phyloP scores from a whole-genome alignment of 2,888 invertebrate genomes.

The Spisula subtruncata region DNA sequence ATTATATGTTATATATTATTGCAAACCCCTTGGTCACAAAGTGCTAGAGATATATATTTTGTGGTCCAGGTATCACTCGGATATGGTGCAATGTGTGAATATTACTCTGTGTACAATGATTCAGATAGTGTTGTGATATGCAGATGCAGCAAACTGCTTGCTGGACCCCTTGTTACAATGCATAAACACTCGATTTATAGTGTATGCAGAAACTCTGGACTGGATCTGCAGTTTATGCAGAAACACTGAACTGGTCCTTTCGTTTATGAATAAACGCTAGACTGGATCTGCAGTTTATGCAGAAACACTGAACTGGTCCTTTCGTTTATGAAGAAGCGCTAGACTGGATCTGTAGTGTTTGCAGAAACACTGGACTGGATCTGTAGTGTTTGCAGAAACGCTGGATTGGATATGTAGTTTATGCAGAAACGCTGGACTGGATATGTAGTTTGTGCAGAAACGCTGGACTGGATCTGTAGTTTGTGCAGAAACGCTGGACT shows the following conservation, averaged over 20 bases:
- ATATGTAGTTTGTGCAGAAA: background rate
- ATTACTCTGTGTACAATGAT: slow-evolving; percentile 21
- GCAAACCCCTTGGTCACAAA: slow-evolving; percentile 38
- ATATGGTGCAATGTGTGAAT: slow-evolving; percentile 27
- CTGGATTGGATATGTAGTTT: background rate
- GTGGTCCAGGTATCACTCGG: slow-evolving; percentile 25
- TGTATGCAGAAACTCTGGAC: background rate
- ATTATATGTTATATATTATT: background rate
- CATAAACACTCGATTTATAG: background rate
- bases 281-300: too few relatives aligned
- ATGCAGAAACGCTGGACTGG: background rate
- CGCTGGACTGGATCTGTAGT: too few relatives aligned
- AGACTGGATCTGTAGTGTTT: background rate
- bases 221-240: background rate
- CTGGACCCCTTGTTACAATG: background rate
- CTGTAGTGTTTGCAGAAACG: background rate
- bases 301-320: background rate
- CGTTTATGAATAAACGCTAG: background rate
- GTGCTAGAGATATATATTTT: slow-evolving; percentile 33
- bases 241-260: background rate
- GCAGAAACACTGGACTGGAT: background rate
- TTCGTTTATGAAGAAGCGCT: background rate
- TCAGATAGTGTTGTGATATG: slow-evolving; percentile 36
- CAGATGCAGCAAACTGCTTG: background rate
- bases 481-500: background rate